Percentiles rank a stretch among this genome's conserved stretches.
Conservation (phyloP, 2,113 vertebrate genomes). For the Chauna torquata region DNA sequence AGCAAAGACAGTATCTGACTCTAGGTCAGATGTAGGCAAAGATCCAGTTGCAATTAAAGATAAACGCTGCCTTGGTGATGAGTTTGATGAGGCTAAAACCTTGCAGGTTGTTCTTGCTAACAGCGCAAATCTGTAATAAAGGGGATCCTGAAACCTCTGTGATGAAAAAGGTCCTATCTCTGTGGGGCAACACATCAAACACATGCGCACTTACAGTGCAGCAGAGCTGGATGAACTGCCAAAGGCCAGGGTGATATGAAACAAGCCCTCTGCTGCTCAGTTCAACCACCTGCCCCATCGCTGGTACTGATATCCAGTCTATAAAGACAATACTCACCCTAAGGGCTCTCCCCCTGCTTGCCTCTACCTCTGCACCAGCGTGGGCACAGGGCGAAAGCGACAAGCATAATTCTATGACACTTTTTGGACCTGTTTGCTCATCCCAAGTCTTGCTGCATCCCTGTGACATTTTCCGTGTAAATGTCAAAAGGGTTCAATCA, state of each 20-base stretch:
- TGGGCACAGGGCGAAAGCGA: not conserved
- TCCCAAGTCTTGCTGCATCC: not conserved
- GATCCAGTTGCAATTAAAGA: not conserved
- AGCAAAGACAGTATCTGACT: not conserved
- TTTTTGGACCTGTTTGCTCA: not conserved
- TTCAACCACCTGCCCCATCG: not conserved
- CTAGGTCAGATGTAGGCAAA: not conserved
- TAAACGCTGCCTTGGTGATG: not conserved
- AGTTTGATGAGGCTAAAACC: not conserved
- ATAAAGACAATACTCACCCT: not conserved
- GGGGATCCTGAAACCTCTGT: not conserved
- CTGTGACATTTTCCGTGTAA: not conserved
- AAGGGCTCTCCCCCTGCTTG: not conserved
- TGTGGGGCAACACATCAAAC: not conserved
- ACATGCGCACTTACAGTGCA: not conserved
- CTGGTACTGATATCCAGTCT: not conserved
- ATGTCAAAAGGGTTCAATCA: not conserved
- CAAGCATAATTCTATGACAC: not conserved
- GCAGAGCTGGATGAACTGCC: not conserved
- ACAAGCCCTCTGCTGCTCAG: not conserved
- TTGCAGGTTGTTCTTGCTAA: not conserved
- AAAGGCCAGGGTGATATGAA: not conserved
- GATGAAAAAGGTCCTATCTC: not conserved
- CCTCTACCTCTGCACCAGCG: not conserved
- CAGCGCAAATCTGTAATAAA: not conserved